Evolutionary conservation across 2,113 vertebrate genomes (phyloP).

Genomic region (Leptobrachium ailaonicum): DNA sequence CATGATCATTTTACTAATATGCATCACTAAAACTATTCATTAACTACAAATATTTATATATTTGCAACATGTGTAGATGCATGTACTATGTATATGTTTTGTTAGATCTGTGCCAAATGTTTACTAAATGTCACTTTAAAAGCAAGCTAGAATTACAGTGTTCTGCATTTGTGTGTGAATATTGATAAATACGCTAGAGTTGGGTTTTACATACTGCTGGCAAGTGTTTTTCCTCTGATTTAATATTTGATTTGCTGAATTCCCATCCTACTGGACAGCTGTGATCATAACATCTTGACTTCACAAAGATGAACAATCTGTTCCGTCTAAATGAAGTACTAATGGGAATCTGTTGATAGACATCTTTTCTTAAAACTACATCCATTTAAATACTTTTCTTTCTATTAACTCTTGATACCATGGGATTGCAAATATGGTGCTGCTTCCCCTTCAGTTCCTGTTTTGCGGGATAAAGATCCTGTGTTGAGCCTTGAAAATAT

Average conservation of each 20-base stretch:
- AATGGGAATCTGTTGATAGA: slow-evolving; percentile 42
- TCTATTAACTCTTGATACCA: slow-evolving; percentile 14
- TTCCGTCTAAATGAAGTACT: slow-evolving; percentile 38
- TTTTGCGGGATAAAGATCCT: not conserved
- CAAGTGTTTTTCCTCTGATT: slow-evolving; percentile 9
- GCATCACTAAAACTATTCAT: no score
- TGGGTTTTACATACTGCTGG: slow-evolving; percentile 2
- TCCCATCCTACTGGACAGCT: slow-evolving; percentile 28
- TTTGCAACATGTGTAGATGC: no score
- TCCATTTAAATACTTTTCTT: slow-evolving; percentile 17
- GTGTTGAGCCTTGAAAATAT: no score
- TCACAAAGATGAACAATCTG: slow-evolving; percentile 43
- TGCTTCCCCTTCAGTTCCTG: not conserved
- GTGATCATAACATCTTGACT: slow-evolving; percentile 43
- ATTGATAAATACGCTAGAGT: not conserved
- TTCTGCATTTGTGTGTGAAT: not conserved
- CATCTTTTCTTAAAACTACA: slow-evolving; percentile 31
- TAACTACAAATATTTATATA: no score
- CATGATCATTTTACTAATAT: no score
- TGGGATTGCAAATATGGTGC: not conserved
- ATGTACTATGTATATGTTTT: no score
- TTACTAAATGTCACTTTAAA: no score
- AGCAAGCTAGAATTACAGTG: no score
- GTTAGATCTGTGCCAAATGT: no score
- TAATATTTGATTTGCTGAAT: slow-evolving; percentile 25